Percentiles rank a stretch among this genome's conserved stretches.
phyloP scores from a whole-genome alignment of 2,888 invertebrate genomes.

The Chrysomela aeneicollis region DNA sequence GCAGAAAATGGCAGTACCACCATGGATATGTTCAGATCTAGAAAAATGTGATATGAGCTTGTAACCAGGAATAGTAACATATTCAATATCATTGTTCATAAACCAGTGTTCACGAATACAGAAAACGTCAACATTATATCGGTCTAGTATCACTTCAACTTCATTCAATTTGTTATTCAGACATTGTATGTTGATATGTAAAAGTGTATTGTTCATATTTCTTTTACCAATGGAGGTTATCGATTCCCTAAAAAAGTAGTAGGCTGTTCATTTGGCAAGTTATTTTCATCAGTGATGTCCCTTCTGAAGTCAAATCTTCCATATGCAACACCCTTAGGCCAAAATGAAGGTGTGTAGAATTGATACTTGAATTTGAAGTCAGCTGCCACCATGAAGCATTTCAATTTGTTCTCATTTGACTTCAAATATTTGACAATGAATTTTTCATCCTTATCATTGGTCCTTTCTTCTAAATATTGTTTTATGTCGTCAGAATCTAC shows the following conservation, averaged over 20 bases:
- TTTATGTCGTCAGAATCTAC: no score
- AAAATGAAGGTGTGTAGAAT: neutral
- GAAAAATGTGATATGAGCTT: slow-evolving; percentile 8
- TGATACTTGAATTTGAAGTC: no score
- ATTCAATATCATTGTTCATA: neutral
- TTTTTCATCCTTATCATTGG: no score
- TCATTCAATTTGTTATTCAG: slow-evolving; percentile 2
- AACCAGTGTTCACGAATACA: slow-evolving; percentile 13
- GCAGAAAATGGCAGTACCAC: neutral
- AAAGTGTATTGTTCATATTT: no score
- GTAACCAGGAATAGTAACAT: slow-evolving; percentile 10
- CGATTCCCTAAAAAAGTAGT: neutral
- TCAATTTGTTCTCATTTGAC: no score
- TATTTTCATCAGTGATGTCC: no score
- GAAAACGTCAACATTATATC: slow-evolving; percentile 8
- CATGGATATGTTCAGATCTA: neutral
- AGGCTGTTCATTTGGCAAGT: no score
- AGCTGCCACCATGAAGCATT: no score
- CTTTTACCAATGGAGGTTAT: neutral
- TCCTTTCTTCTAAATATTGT: no score
- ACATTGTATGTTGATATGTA: neutral
- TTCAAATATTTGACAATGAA: no score
- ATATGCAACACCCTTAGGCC: neutral
- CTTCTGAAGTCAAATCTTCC: no score
- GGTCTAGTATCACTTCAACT: slow-evolving; percentile 8